phyloP scores from a whole-genome alignment of 2,797 vertebrate species.

The Steatocranus sp. region DNA sequence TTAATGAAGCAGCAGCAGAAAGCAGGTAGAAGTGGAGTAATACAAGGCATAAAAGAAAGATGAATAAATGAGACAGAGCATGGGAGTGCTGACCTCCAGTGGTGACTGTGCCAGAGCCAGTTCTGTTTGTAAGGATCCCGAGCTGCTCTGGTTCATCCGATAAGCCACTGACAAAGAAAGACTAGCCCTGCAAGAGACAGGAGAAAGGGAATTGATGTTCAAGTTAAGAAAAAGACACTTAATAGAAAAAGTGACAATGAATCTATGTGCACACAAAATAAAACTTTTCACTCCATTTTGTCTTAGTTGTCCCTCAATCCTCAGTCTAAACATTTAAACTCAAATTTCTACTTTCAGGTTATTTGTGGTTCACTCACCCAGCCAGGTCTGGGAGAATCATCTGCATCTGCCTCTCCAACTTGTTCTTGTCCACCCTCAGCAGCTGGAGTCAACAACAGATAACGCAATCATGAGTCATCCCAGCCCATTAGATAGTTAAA shows the following conservation, averaged over 20 bases:
- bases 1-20: neutral
- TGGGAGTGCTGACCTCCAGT: constrained; percentile 75
- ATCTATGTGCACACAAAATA: too few relatives aligned
- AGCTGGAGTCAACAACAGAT: constrained; percentile 65
- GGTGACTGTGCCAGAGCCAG: constrained; percentile 83
- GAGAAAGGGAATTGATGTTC: neutral
- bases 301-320: neutral
- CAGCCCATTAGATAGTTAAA: neutral
- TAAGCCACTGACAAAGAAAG: constrained; percentile 71
- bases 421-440: constrained; percentile 81
- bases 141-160: constrained; percentile 69
- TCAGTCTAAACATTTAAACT: neutral
- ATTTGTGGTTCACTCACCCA: constrained; percentile 69
- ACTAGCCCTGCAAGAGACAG: constrained; percentile 6
- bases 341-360: neutral
- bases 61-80: neutral
- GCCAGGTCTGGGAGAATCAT: constrained; percentile 82
- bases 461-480: neutral
- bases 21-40: neutral
- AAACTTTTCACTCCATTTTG: accelerated
- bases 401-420: constrained; percentile 80
- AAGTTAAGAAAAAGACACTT: neutral
- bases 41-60: neutral
- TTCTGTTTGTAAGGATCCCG: constrained; percentile 81
- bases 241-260: neutral